Base-by-base conservation (phyloP, 2,888 invertebrate genomes). In the Altica lythri region DNA sequence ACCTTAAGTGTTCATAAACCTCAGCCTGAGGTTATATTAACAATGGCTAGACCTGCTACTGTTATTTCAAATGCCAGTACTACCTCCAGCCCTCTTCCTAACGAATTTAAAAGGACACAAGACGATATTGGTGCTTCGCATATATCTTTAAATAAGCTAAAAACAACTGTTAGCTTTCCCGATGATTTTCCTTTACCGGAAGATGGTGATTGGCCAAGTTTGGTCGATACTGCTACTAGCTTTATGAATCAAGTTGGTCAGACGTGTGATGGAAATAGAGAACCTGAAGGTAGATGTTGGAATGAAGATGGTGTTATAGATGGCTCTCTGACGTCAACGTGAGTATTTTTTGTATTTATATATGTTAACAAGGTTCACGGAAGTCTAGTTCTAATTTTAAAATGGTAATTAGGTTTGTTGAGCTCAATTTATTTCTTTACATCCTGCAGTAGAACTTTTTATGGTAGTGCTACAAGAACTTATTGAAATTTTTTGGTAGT, bases 221-320 rank as follows among this genome's bases (percentile, higher is more conserved):
- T 91, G 14, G 90, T 91, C 2, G 88, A 89, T 69, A 89, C 90
- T 1, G 90, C 90, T 19, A 89, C 89, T 0, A 79, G 86, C 55
- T 89, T 68, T 29, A 65, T 72, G 64, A 68, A 69, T 64, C 70
- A 72, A 53, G 71, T 71, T 17, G 65, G 62, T 47, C 57, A 34
- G 53, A 56, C 32, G 57, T 55, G 48, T 13, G 62, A 57, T 16
- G 53, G 10, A 6, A 54, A 46, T 16, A 55, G 52, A 22, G 55
- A 59, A 4, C 40, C 46, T 13, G 57, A 57, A 14, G 53, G 37
- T 17, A 53, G 62, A 13, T 53, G 55, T 32, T 62, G 62, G 62
- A 75, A 76, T 4, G 75, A 77, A 17, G 76, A 77, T 55, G 69
- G 71, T 2, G 65, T 72, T 14, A 71, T 75, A 2, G 78, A 79